Evolutionary conservation across 1,140 invertebrate genomes (phyloP).

Genomic region (Parasteatoda tepidariorum): DNA sequence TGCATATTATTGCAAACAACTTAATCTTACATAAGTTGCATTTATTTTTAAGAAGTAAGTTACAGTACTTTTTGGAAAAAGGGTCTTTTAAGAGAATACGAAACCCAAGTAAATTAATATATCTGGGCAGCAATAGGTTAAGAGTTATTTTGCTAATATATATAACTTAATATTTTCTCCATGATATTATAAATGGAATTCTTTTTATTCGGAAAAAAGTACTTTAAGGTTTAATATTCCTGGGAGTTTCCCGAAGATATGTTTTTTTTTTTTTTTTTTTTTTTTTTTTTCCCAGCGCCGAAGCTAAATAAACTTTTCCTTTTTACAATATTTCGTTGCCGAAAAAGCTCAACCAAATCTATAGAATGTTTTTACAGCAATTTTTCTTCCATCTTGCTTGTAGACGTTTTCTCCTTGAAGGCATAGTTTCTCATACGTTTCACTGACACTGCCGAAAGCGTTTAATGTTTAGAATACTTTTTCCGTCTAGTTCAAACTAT

Average conservation of each 20-base stretch:
- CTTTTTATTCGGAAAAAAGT: no score
- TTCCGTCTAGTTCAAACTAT: neutral
- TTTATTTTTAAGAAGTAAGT: no score
- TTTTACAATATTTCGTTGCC: neutral
- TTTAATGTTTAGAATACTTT: conserved; percentile 49
- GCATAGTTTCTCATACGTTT: conserved; percentile 16
- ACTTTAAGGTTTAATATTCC: neutral
- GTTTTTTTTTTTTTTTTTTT: no score
- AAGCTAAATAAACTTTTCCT: neutral
- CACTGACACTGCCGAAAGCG: neutral
- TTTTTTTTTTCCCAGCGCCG: neutral
- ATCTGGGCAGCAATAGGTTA: no score
- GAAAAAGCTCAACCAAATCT: neutral
- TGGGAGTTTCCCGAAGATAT: neutral
- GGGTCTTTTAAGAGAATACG: no score
- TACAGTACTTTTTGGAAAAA: no score
- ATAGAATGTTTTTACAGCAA: conserved; percentile 47
- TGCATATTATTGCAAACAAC: no score
- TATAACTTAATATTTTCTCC: no score
- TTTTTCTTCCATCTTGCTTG: conserved; percentile 36
- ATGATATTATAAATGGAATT: no score
- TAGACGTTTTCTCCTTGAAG: conserved; percentile 23
- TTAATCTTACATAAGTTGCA: no score
- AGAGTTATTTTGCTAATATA: no score
- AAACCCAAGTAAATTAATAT: no score